Percentiles rank a stretch among this genome's conserved stretches.
Conservation (phyloP, 2,113 vertebrate species). For the Cyphomyrus discorhynchus region DNA sequence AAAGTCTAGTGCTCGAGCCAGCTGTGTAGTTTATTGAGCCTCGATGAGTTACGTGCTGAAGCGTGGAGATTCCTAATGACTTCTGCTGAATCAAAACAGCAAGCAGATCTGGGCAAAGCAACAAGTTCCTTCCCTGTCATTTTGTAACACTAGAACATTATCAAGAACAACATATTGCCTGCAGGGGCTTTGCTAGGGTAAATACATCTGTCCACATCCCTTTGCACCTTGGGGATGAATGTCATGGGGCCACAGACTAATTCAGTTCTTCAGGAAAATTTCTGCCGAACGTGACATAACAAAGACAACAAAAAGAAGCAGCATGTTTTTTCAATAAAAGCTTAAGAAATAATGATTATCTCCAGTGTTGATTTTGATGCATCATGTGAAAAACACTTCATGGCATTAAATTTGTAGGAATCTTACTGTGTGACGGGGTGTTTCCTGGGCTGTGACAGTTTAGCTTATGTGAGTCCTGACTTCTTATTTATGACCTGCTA, state of each 20-base stretch:
- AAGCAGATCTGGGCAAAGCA: neutral
- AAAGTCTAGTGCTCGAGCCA: neutral
- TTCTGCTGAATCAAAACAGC: neutral
- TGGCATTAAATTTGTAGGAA: neutral
- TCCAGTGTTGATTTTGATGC: neutral
- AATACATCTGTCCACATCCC: neutral
- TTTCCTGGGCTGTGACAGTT: neutral
- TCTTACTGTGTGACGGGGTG: neutral
- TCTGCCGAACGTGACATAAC: neutral
- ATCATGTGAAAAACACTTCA: neutral
- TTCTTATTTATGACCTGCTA: neutral
- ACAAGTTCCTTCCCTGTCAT: neutral
- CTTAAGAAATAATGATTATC: neutral
- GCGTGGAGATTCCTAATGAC: neutral
- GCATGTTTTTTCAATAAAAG: neutral
- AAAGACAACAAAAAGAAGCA: neutral
- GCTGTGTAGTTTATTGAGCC: neutral
- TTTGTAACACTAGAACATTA: neutral
- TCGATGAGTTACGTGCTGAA: neutral
- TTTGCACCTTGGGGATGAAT: neutral
- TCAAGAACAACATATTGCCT: neutral
- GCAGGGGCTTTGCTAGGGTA: neutral
- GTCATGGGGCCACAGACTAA: neutral
- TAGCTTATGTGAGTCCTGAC: neutral
- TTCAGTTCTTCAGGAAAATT: neutral